Evolutionary conservation across 2,888 invertebrate genomes (phyloP).

Genomic region (Theretra japonica): DNA sequence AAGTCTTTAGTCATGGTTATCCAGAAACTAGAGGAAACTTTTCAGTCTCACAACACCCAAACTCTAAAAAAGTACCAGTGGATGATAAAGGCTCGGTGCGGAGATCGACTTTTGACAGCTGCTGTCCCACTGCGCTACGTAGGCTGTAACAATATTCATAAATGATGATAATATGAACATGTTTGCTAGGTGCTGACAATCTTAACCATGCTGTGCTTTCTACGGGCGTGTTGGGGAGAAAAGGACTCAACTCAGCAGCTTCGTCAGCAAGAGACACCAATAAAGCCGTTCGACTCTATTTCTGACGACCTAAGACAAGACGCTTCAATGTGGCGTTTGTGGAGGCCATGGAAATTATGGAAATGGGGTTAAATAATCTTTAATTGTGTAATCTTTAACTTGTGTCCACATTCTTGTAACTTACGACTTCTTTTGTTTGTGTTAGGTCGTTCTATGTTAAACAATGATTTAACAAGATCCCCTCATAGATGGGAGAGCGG

Average conservation of each 20-base stretch:
- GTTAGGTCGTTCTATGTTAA: slow-evolving; percentile 62
- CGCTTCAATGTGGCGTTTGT: slow-evolving; percentile 56
- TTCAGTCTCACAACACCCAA: no score
- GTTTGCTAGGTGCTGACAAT: slow-evolving; percentile 53
- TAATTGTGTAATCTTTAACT: slow-evolving; percentile 28
- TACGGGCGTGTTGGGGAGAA: slow-evolving; percentile 53
- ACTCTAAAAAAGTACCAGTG: no score
- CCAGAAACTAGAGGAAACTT: no score
- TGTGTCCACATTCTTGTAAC: slow-evolving; percentile 27
- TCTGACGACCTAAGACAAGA: slow-evolving; percentile 54
- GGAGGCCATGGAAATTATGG: slow-evolving; percentile 61
- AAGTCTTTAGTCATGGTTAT: no score
- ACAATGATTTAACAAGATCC: slow-evolving; percentile 61
- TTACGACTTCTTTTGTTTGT: slow-evolving; percentile 44
- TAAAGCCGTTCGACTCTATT: slow-evolving; percentile 47
- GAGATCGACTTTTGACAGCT: no score
- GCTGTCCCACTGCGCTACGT: no score
- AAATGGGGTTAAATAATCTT: slow-evolving; percentile 61
- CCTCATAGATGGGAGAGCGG: slow-evolving; percentile 56
- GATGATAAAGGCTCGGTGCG: no score
- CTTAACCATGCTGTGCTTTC: slow-evolving; percentile 52
- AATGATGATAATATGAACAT: no score
- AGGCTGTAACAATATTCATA: not conserved
- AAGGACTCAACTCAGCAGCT: slow-evolving; percentile 48
- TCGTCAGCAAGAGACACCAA: slow-evolving; percentile 45